Evolutionary conservation across 2,797 vertebrate genomes (phyloP), one percentile per base, ranked within the genome.

Genomic region (Artibeus jamaicensis): DNA sequence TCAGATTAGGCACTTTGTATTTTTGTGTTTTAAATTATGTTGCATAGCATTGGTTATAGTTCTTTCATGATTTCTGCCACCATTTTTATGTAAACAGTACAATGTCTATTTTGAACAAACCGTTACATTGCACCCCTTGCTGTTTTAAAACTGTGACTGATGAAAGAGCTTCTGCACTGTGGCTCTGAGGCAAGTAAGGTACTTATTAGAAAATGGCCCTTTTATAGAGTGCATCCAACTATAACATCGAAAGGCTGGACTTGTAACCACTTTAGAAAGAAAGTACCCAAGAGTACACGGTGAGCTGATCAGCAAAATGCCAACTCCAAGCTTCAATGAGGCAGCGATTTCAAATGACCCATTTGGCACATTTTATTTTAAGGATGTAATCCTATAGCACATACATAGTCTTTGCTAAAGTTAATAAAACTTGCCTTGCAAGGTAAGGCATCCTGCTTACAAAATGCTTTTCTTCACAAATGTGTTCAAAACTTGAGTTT

Each of bases 361-460:
- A 89, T 95, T 97, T 84, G 93, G 46, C 83, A 95, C 73, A 91
- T 93, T 93, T 96, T 89, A 68, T 92, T 96, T 94, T 77, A 82
- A 95, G 46, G 57, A 89, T 82, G 5, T 93, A 91, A 77, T 96
- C 24, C n/a, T 86, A 76, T 1, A 96, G 37, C n/a, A 76, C 91
- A 89, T 73, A 16, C 2, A 86, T 6, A 71, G 89, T 86, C 88
- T 89, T 85, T 87, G 67, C 73, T 92, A 91, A 97, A 97, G 48
- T 67, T 97, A 96, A 96, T 97, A 97, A 90, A 98, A 97, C 50
- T 84, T 94, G 86, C 21, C n/a, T 68, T 94, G 79, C 42, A 92
- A 96, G 65, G n/a, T 91, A 89, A 96, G 96, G 83, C 87, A 89
- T 97, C 26, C 29, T 94, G 39, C 0, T 97, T 70, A 98, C 68